Base-by-base conservation (phyloP, 2,797 vertebrate genomes). In the Gila robusta region DNA sequence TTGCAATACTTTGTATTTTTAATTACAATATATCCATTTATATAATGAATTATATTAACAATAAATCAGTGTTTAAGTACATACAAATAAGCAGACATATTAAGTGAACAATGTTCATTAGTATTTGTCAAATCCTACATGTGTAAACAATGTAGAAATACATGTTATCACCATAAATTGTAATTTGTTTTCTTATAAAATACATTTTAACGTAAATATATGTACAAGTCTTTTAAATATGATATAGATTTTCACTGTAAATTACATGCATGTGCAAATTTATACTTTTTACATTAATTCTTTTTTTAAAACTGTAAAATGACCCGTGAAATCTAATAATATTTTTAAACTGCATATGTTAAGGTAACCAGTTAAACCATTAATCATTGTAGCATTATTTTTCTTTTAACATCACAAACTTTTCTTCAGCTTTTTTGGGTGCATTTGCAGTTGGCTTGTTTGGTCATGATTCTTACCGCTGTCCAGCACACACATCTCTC, bases 401-500 rank as follows among this genome's bases (percentile, higher is more conserved):
- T 71, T 71, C 21, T 71, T 72, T 44, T 72, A 26, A 44, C 6
- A 44, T 7, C 14, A 6, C 21, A n/a, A 71, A 26, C 0, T 0
- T n/a, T 72, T 44, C 3, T n/a, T 49, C 4, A 17, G 7, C 28
- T 64, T 37, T 79, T 37, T 37, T 12, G 14, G 59, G 35, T 37
- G 32, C 8, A 6, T 64, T 56, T 74, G 11, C 8, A 23, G 19
- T 1, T 41, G 26, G 17, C 3, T 32, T 39, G 23, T 41, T n/a
- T 62, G 28, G 6, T 56, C 4, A 17, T 59, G 23, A 70, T 17
- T 28, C n/a, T 93, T 92, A 96, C 96, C 91, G 92, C 89, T 95
- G 92, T 89, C 87, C 64, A 82, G 93, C 74, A 95, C 88, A 83
- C 96, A 98, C 84, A 93, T 94, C 59, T 91, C 86, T 54, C 94